Percentiles rank a stretch among this genome's conserved stretches.
These are phyloP conservation scores for Porites lobata DNA, from an alignment of 92 coral and sea anemone species.

Conservation along the genomic window DNA sequence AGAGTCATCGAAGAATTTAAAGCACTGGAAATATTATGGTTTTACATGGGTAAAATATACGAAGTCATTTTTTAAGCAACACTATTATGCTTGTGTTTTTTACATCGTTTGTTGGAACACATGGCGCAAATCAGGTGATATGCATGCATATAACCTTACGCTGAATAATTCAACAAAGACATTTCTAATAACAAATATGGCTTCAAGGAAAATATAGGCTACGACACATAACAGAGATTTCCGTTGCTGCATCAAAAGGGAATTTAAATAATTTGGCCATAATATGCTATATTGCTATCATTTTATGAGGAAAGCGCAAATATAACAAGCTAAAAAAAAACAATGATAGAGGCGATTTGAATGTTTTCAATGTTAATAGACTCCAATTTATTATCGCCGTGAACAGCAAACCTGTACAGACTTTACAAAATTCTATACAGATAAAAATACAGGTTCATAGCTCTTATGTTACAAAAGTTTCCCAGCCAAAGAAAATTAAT, in stretches of 20 bases:
- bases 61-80: neutral
- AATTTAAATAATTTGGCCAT: slow-evolving; percentile 8
- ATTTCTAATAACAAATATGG: slow-evolving; percentile 60
- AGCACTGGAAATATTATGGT: neutral
- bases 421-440: slow-evolving; percentile 95
- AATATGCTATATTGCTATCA: neutral
- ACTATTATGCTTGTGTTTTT: slow-evolving; percentile 12
- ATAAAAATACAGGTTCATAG: slow-evolving; percentile 85
- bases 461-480: slow-evolving; percentile 88
- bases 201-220: slow-evolving; percentile 4
- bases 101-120: slow-evolving; percentile 51
- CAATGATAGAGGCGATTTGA: slow-evolving; percentile 27
- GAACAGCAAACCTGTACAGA: slow-evolving; percentile 91
- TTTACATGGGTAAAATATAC: too few relatives aligned
- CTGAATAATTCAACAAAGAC: slow-evolving; percentile 67
- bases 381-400: slow-evolving; percentile 78
- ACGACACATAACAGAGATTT: neutral
- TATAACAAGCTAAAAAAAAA: slow-evolving; percentile 8
- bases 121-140: slow-evolving; percentile 59
- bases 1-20: neutral
- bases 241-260: neutral
- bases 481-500: slow-evolving; percentile 38
- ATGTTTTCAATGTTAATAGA: slow-evolving; percentile 53
- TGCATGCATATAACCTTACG: slow-evolving; percentile 40
- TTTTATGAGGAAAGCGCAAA: neutral